These are phyloP conservation scores for Lontra canadensis DNA, from an alignment of 2,113 vertebrate genomes.

Conservation along the genomic window DNA sequence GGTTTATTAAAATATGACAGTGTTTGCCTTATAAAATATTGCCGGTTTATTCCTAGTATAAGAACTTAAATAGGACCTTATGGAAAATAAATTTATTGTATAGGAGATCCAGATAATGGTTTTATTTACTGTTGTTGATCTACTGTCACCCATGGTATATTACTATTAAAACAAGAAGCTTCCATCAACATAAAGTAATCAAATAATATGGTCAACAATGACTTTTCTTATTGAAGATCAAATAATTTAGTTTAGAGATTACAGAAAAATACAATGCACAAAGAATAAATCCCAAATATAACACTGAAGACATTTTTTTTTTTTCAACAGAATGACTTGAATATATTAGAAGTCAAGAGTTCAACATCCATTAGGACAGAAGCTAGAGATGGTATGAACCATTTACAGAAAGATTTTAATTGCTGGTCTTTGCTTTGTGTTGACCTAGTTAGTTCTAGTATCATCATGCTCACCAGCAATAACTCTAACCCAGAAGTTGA, in stretches of 20 bases:
- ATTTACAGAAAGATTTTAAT: background rate
- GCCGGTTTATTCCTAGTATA: background rate
- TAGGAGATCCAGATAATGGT: background rate
- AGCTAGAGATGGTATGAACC: background rate
- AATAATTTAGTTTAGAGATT: background rate
- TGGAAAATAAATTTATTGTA: conserved; percentile 56
- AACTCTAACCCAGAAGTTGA: background rate
- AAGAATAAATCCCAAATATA: background rate
- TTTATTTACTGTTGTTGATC: conserved; percentile 23
- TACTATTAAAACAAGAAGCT: conserved; percentile 7
- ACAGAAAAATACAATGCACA: background rate
- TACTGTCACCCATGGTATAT: background rate
- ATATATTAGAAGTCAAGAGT: background rate
- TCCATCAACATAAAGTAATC: conserved; percentile 17
- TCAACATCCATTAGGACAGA: background rate
- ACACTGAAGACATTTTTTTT: background rate
- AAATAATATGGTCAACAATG: conserved; percentile 6
- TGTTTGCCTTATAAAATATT: conserved; percentile 44
- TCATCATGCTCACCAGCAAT: background rate
- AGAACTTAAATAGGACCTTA: conserved; percentile 24
- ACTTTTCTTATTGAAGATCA: conserved; percentile 16
- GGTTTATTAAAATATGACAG: conserved; percentile 39
- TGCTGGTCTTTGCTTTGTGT: background rate
- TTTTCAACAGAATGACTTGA: background rate
- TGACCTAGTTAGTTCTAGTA: background rate